Evolutionary conservation across 2,113 vertebrate species (phyloP).

Genomic region (Urocynchramus pylzowi): DNA sequence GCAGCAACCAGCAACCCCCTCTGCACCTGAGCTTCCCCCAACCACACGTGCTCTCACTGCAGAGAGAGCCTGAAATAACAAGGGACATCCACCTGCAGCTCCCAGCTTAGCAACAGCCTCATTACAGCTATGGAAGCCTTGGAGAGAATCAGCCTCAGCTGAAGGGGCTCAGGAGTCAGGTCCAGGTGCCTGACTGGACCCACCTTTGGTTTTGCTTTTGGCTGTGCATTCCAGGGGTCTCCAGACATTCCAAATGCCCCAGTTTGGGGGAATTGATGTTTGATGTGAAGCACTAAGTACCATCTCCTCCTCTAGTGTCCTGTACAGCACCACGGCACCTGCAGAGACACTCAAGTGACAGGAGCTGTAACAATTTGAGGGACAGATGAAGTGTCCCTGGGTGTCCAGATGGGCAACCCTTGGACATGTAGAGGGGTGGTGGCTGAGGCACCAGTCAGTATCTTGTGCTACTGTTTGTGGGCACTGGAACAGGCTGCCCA

Average conservation of each 20-base stretch:
- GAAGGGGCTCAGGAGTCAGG: not conserved
- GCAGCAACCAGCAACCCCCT: not conserved
- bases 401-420: not conserved
- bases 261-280: not conserved
- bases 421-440: fast-evolving
- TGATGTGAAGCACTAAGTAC: not conserved
- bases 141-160: not conserved
- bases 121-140: not conserved
- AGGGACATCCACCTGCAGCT: not conserved
- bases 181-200: not conserved
- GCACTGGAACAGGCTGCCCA: not conserved
- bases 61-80: not conserved
- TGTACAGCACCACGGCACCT: not conserved
- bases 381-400: not conserved
- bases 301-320: not conserved
- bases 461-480: not conserved
- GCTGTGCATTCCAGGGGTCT: not conserved
- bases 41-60: not conserved
- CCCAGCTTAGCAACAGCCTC: not conserved
- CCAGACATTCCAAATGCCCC: not conserved
- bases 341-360: not conserved
- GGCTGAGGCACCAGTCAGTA: not conserved
- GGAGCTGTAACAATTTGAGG: not conserved
- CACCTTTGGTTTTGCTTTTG: not conserved
- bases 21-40: not conserved